phyloP scores from a whole-genome alignment of 2,888 invertebrate genomes.

The Nemurella pictetii region DNA sequence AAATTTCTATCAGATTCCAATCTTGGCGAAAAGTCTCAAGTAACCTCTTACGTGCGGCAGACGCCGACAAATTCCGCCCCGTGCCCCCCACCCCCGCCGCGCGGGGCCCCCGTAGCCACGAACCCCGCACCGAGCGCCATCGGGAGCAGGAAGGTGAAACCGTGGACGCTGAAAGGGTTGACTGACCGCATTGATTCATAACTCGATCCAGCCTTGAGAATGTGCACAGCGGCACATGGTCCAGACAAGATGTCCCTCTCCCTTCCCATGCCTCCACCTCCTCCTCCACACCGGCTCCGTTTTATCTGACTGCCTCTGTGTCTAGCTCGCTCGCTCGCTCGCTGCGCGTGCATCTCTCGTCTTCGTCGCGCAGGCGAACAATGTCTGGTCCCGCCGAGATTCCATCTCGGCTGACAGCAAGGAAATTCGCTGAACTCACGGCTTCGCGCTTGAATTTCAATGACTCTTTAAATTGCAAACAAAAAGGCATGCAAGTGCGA shows the following conservation, averaged over 20 bases:
- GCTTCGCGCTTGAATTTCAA: neutral
- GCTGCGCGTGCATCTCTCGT: neutral
- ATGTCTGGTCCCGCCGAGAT: neutral
- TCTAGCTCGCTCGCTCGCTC: neutral
- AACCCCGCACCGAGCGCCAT: neutral
- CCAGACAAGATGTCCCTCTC: neutral
- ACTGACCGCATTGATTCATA: slow-evolving; percentile 1
- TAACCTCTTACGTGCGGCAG: neutral
- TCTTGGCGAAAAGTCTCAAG: neutral
- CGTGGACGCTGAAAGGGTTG: neutral
- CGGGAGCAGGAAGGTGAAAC: neutral
- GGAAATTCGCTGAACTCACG: neutral
- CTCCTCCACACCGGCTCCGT: neutral
- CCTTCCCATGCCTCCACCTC: neutral
- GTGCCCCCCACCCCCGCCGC: too few relatives aligned
- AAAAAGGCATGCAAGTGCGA: neutral
- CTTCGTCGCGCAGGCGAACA: neutral
- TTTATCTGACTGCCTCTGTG: neutral
- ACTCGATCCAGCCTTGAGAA: neutral
- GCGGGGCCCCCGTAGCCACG: neutral
- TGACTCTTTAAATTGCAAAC: neutral
- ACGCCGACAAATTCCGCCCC: neutral
- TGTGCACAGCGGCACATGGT: neutral
- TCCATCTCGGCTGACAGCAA: neutral
- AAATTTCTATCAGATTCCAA: neutral